Base-by-base conservation (phyloP, 2,888 invertebrate genomes). In the Drosophila melanosoma region DNA sequence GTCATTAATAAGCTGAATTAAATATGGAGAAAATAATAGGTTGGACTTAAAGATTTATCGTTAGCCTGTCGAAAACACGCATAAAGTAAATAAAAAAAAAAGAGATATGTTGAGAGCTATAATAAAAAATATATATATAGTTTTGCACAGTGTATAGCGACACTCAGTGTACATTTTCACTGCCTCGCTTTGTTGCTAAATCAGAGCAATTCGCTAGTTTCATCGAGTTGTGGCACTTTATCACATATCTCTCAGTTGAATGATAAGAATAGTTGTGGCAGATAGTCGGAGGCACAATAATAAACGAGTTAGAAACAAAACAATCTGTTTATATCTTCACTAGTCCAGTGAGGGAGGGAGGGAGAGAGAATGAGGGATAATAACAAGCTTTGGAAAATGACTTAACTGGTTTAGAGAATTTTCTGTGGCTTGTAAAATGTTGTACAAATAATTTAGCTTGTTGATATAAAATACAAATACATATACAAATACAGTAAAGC, bases 341-440 rank as follows among this genome's bases (percentile, higher is more conserved):
- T 5, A 29, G 29, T 29, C 29, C 5, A 29, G 29, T 29, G 4
- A 26, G 26, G 4, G 26, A 26, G 29, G 6, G 6, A 29, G 29
- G 6, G 29, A 5, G 29, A 1, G 29, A 29, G 29, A 29, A 29
- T 0, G 29, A 29, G 29, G 6, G 6, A 29, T 29, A 29, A 2
- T 29, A 26, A 40, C 36, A 35, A 49, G 52, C 17, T 20, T 29
- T 36, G 26, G 10, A 29, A 51, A 56, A 45, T 45, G 7, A 72
- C 40, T 49, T 58, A 73, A 77, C 78, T 53, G 61, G 57, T 77
- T 69, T 65, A 20, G 45, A 49, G 40, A 69, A 52, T 38, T 59
- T 59, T n/a, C 58, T 58, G 53, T 53, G 26, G 38, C 4, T 10
- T 66, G 17, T 29, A 29, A 17, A 51, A 54, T 29, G 56, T 29